These are phyloP conservation scores for Cyclophora punctaria DNA, from an alignment of 2,888 invertebrate species.

Conservation along the genomic window DNA sequence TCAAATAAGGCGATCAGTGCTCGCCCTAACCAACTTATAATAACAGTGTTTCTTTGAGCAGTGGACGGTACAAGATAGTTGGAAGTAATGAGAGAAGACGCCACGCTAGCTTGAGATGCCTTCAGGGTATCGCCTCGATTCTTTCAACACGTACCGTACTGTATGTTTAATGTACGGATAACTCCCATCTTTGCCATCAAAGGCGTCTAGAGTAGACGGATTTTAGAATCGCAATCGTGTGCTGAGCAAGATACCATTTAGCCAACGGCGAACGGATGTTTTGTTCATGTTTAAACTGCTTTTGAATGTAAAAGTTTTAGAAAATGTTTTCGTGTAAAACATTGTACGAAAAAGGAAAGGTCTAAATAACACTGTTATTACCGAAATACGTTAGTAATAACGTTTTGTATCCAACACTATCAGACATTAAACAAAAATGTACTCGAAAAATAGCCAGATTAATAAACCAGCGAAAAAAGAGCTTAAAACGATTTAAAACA, in stretches of 20 bases:
- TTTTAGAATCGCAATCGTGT: conserved; percentile 60
- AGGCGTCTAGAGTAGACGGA: conserved; percentile 50
- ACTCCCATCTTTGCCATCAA: conserved; percentile 44
- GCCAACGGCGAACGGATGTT: conserved; percentile 57
- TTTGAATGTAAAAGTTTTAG: no score
- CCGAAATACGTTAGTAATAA: no score
- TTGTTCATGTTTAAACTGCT: conserved; percentile 14
- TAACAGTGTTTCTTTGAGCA: conserved; percentile 60
- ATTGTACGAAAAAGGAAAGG: no score
- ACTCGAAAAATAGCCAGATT: neutral
- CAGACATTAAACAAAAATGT: no score
- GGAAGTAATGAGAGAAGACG: neutral
- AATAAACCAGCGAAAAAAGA: neutral
- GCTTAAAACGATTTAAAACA: conserved; percentile 12
- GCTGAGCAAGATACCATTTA: conserved; percentile 63
- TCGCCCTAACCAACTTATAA: conserved; percentile 60
- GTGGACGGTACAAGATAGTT: conserved; percentile 3
- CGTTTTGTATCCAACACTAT: no score
- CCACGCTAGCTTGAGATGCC: conserved; percentile 57
- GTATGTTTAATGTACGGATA: conserved; percentile 63
- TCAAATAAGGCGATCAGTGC: conserved; percentile 58
- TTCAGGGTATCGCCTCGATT: conserved; percentile 48
- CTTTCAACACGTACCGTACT: conserved; percentile 70
- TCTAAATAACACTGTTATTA: no score
- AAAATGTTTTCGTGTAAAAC: no score